phyloP scores from a whole-genome alignment of 2,797 vertebrate genomes.

The Potorous gilbertii region DNA sequence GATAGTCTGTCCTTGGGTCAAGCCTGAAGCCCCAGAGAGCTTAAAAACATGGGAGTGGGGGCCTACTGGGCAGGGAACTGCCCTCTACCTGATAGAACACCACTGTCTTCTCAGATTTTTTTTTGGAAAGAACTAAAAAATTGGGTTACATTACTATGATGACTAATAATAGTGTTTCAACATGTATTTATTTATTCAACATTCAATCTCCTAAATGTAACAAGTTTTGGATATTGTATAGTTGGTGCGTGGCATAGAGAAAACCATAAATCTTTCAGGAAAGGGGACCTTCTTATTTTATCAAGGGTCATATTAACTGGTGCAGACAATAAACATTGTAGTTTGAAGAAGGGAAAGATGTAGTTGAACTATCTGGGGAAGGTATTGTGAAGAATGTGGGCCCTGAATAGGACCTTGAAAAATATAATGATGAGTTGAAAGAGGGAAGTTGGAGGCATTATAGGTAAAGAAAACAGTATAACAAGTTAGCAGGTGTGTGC shows the following conservation, averaged over 20 bases:
- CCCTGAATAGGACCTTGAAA: neutral
- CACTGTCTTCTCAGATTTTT: neutral
- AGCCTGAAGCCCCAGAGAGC: neutral
- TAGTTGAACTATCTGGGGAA: neutral
- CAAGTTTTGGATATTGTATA: neutral
- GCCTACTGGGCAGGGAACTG: neutral
- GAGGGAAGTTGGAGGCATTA: neutral
- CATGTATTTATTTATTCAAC: neutral
- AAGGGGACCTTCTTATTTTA: neutral
- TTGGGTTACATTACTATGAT: neutral
- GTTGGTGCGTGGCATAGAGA: neutral
- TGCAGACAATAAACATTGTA: neutral
- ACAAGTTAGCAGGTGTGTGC: neutral
- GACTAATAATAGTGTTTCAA: neutral
- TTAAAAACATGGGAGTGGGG: neutral
- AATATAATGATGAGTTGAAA: neutral
- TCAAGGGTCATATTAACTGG: neutral
- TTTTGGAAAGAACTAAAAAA: neutral
- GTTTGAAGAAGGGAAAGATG: slow-evolving; percentile 19
- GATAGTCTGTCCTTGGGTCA: neutral
- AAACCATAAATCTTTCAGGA: slow-evolving; percentile 9
- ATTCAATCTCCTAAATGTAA: neutral
- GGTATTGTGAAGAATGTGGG: neutral
- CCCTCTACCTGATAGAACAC: neutral
- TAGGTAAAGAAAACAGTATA: neutral